Conservation (phyloP, 2,888 invertebrate genomes). For the Apodemia duryi region DNA sequence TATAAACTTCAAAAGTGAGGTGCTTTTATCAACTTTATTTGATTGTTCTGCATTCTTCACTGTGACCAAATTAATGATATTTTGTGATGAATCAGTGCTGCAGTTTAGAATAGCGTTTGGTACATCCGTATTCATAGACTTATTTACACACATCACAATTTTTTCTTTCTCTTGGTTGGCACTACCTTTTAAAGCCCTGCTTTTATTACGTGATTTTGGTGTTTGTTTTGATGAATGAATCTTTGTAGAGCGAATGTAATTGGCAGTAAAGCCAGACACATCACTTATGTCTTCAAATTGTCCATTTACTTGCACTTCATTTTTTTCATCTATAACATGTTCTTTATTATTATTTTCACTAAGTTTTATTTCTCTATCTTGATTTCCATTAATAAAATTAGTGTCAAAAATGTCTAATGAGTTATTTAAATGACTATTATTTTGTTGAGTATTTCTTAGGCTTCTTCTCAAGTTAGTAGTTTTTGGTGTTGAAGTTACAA, state of each 20-base stretch:
- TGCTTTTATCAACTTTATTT: constrained; percentile 46
- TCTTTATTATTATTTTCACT: constrained; percentile 38
- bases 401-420: constrained; percentile 50
- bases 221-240: constrained; percentile 53
- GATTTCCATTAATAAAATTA: constrained; percentile 39
- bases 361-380: constrained; percentile 22
- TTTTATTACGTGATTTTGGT: constrained; percentile 51
- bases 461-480: constrained; percentile 52
- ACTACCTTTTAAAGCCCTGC: constrained; percentile 26
- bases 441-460: constrained; percentile 50
- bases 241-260: constrained; percentile 71
- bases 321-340: constrained; percentile 37
- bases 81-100: constrained; percentile 63
- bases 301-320: constrained; percentile 43
- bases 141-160: constrained; percentile 54
- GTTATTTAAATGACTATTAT: constrained; percentile 46
- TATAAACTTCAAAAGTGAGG: constrained; percentile 58
- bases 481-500: constrained; percentile 62
- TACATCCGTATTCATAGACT: constrained; percentile 48
- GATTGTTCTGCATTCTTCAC: constrained; percentile 43
- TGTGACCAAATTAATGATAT: constrained; percentile 57
- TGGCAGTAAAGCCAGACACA: constrained; percentile 71
- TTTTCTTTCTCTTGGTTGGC: constrained; percentile 39
- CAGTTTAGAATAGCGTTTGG: constrained; percentile 44
- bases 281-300: constrained; percentile 69